phyloP scores from a whole-genome alignment of 2,797 vertebrate species.

The Cuculus canorus region DNA sequence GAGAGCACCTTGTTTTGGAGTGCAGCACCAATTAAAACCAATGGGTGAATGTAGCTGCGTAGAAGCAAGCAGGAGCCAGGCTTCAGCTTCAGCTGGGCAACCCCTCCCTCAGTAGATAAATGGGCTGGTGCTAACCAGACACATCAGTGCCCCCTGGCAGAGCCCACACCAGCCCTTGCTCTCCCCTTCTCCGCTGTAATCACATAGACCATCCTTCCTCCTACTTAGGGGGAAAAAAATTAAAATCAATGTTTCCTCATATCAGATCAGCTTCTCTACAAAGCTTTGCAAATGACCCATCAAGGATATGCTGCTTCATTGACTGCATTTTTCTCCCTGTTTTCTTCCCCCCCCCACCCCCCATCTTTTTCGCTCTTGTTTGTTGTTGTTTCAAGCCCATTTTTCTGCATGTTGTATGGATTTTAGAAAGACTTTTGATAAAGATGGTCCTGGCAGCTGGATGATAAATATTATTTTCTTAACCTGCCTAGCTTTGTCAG shows the following conservation, averaged over 20 bases:
- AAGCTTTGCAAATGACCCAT: conserved; percentile 41
- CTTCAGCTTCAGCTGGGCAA: too few relatives aligned
- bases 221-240: neutral
- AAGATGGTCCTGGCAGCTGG: conserved; percentile 75
- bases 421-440: conserved; percentile 76
- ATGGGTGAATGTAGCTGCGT: neutral
- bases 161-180: neutral
- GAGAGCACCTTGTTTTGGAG: conserved; percentile 17
- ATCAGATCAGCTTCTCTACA: neutral
- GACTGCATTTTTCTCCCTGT: neutral
- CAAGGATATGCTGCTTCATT: neutral
- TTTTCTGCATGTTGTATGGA: conserved; percentile 51
- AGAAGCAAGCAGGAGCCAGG: neutral
- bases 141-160: accelerated
- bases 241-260: neutral
- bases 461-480: conserved; percentile 84
- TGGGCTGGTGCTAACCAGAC: neutral
- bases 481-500: conserved; percentile 79
- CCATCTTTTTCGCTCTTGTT: neutral
- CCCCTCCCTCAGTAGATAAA: neutral
- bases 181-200: accelerated
- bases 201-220: neutral
- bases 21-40: neutral
- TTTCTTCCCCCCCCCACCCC: neutral
- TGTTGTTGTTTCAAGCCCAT: conserved; percentile 52